Percentiles rank a stretch among this genome's conserved stretches.
phyloP scores from a whole-genome alignment of 2,113 vertebrate species.

The Entomyzon cyanotis region DNA sequence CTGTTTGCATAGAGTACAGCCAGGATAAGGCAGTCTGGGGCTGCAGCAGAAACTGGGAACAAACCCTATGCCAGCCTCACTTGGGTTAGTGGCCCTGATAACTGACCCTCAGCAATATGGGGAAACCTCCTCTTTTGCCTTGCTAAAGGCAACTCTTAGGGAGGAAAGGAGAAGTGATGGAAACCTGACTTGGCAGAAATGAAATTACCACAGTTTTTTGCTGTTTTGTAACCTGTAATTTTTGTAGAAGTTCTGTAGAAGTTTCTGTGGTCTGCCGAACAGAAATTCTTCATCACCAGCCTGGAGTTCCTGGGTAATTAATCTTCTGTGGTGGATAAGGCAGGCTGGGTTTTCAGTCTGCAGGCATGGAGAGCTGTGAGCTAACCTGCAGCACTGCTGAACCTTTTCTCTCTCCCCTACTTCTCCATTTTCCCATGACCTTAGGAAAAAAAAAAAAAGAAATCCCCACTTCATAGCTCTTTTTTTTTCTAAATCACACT shows the following conservation, averaged over 20 bases:
- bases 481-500: constrained; percentile 52
- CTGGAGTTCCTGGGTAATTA: constrained; percentile 44
- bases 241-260: neutral
- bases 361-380: neutral
- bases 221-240: neutral
- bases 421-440: constrained; percentile 71
- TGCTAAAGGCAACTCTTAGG: neutral
- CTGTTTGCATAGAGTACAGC: neutral
- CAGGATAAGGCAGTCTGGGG: neutral
- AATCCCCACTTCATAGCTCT: constrained; percentile 47
- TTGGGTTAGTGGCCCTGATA: neutral
- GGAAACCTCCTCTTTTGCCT: neutral
- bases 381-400: neutral
- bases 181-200: neutral
- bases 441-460: constrained; percentile 28
- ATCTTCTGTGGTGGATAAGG: neutral
- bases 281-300: constrained; percentile 35
- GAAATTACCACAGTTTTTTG: neutral
- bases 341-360: neutral
- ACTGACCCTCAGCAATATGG: neutral
- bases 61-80: neutral
- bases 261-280: neutral
- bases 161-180: neutral
- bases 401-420: constrained; percentile 33
- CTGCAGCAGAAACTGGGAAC: neutral